Conservation (phyloP, 2,888 invertebrate genomes). For the Oxytorus armatus region DNA sequence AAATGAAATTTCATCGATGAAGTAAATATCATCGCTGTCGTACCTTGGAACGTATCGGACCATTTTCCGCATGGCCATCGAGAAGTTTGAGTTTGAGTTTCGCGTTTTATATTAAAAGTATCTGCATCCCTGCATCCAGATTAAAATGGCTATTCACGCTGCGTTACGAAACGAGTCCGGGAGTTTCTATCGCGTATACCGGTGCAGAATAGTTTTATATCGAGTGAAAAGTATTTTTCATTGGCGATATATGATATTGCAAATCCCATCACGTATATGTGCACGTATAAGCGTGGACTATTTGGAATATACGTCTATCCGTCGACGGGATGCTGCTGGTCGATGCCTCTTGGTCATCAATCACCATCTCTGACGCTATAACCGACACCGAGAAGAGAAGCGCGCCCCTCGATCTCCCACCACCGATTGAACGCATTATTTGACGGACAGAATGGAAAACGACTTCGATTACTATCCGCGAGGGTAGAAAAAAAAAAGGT, state of each 20-base stretch:
- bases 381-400: slow-evolving; percentile 25
- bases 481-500: slow-evolving; percentile 31
- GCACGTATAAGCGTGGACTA: not conserved
- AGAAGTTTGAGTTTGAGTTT: slow-evolving; percentile 13
- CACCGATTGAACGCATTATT: slow-evolving; percentile 52
- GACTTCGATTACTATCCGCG: slow-evolving; percentile 56
- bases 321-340: slow-evolving; percentile 21
- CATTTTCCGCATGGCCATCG: not conserved
- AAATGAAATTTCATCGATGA: too few species aligned
- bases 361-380: slow-evolving; percentile 42
- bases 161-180: slow-evolving; percentile 6
- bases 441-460: slow-evolving; percentile 58
- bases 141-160: slow-evolving; percentile 19
- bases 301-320: not conserved
- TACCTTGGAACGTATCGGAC: not conserved
- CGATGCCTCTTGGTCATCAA: slow-evolving; percentile 50
- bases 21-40: not conserved
- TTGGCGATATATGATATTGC: slow-evolving; percentile 25
- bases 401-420: not conserved
- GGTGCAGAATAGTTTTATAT: slow-evolving; percentile 11
- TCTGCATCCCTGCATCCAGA: slow-evolving; percentile 21
- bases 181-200: not conserved
- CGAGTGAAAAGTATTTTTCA: slow-evolving; percentile 41
- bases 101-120: slow-evolving; percentile 36
- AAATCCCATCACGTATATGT: slow-evolving; percentile 12